These are phyloP conservation scores for Falco punctatus DNA, from an alignment of 2,113 vertebrate species.

Conservation along the genomic window DNA sequence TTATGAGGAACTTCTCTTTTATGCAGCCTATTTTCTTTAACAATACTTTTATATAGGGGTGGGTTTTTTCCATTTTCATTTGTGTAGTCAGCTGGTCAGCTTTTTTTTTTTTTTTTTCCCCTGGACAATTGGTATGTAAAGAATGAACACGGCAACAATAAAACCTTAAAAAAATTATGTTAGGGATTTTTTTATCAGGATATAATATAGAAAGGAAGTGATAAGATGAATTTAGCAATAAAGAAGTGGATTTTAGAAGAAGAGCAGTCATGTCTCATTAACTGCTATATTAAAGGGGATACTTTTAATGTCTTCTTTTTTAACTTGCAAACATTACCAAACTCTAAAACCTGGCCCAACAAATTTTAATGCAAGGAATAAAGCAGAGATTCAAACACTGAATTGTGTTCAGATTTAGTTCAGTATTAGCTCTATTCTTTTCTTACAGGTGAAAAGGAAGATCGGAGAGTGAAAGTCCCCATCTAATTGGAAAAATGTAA, in stretches of 20 bases:
- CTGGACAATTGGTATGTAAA: background rate
- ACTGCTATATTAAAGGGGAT: background rate
- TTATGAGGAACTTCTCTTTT: background rate
- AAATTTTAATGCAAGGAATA: background rate
- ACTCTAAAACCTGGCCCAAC: background rate
- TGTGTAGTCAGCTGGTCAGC: background rate
- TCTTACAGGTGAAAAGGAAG: conserved; percentile 45
- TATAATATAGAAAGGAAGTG: background rate
- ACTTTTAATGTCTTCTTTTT: background rate
- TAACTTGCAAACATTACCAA: background rate
- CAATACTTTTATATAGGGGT: background rate
- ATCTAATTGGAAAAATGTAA: conserved; percentile 45
- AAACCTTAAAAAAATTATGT: background rate
- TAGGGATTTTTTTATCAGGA: background rate
- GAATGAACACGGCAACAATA: background rate
- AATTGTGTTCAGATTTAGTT: background rate
- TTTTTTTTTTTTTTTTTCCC: background rate
- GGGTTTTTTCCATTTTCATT: background rate
- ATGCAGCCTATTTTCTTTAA: background rate
- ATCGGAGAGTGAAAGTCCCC: conserved; percentile 33
- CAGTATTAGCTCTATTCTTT: background rate
- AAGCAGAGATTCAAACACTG: background rate
- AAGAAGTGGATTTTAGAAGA: background rate
- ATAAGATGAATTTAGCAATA: background rate
- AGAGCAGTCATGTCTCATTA: background rate